Percentiles rank a stretch among this genome's conserved stretches.
These are phyloP conservation scores for Triplophysa bombifrons DNA, from an alignment of 2,797 vertebrate genomes.

Conservation along the genomic window DNA sequence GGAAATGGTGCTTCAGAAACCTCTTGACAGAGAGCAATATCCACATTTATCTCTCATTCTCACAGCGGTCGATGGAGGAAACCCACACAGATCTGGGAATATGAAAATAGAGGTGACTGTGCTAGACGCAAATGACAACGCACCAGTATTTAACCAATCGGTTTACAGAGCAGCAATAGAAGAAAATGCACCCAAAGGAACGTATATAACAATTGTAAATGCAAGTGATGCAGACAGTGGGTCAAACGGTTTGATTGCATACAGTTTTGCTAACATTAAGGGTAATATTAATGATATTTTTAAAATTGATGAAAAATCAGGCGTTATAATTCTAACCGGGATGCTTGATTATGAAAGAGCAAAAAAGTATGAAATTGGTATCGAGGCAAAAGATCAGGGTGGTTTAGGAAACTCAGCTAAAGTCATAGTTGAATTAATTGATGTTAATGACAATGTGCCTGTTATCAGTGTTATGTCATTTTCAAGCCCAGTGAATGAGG, in stretches of 20 bases:
- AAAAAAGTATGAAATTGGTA: slow-evolving; percentile 38
- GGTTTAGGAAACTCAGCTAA: slow-evolving; percentile 45
- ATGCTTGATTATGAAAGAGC: slow-evolving; percentile 40
- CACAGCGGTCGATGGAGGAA: slow-evolving; percentile 64
- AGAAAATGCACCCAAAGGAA: slow-evolving; percentile 58
- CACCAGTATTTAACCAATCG: slow-evolving; percentile 65
- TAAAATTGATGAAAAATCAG: slow-evolving; percentile 15
- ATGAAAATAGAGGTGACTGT: slow-evolving; percentile 60
- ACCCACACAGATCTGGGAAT: slow-evolving; percentile 58
- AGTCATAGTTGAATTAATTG: slow-evolving; percentile 53
- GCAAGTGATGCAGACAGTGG: slow-evolving; percentile 72
- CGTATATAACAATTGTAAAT: slow-evolving; percentile 59
- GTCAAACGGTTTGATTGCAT: slow-evolving; percentile 47
- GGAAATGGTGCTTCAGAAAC: slow-evolving; percentile 62
- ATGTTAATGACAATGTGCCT: slow-evolving; percentile 56
- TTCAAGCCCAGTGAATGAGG: slow-evolving; percentile 39
- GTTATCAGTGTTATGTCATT: slow-evolving; percentile 50
- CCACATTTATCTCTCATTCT: slow-evolving; percentile 55
- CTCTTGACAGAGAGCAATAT: slow-evolving; percentile 59
- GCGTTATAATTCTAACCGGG: slow-evolving; percentile 32
- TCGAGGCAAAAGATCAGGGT: slow-evolving; percentile 50
- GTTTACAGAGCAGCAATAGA: slow-evolving; percentile 57
- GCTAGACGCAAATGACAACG: slow-evolving; percentile 62
- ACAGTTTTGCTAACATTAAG: slow-evolving; percentile 43
- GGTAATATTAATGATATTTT: slow-evolving; percentile 26